A percentile compares a stretch with the other conserved stretches of the same genome.
Conservation (phyloP, 2,888 invertebrate species). For the Pollenia angustigena region DNA sequence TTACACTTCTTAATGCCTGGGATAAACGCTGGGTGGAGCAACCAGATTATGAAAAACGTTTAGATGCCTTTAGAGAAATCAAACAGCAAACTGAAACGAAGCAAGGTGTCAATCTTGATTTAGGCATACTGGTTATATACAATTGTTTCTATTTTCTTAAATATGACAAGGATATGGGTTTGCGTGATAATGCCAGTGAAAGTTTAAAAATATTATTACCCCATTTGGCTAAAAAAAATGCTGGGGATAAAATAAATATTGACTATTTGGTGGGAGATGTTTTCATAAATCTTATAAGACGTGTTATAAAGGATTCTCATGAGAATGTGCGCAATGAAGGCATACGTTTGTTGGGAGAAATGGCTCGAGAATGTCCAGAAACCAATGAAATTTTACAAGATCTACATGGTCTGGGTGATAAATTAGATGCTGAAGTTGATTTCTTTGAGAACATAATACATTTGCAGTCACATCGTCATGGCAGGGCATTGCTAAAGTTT, state of each 20-base stretch:
- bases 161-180: constrained; percentile 92
- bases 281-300: constrained; percentile 89
- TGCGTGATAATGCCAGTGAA: constrained; percentile 91
- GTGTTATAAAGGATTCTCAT: constrained; percentile 87
- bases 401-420: constrained; percentile 87
- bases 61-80: constrained; percentile 91
- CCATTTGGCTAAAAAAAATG: constrained; percentile 86
- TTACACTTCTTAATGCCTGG: constrained; percentile 92
- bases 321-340: constrained; percentile 92
- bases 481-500: constrained; percentile 92
- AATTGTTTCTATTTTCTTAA: constrained; percentile 92
- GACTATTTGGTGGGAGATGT: constrained; percentile 90
- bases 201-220: constrained; percentile 90
- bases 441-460: constrained; percentile 97
- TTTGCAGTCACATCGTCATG: constrained; percentile 93
- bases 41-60: constrained; percentile 93
- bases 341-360: constrained; percentile 90
- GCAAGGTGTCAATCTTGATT: constrained; percentile 86
- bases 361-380: constrained; percentile 89
- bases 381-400: constrained; percentile 90
- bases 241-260: constrained; percentile 85
- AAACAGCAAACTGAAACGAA: constrained; percentile 84
- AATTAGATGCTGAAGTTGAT: constrained; percentile 92
- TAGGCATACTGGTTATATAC: constrained; percentile 90
- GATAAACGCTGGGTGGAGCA: constrained; percentile 96